Conservation (phyloP, 2,113 vertebrate species). For the Henicopernis longicauda region DNA sequence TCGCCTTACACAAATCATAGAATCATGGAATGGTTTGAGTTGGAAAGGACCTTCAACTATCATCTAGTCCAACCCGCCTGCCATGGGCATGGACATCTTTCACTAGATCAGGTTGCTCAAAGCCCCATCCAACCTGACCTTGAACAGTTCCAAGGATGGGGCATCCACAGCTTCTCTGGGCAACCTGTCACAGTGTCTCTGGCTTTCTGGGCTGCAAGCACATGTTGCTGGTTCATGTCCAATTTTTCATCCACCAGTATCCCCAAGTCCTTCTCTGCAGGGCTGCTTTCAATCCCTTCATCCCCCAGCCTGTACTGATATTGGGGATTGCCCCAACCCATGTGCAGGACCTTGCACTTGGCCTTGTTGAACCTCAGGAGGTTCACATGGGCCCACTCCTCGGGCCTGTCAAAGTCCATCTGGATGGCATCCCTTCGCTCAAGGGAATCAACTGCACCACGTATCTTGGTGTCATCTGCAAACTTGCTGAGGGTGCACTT, state of each 20-base stretch:
- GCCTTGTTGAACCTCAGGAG: not conserved
- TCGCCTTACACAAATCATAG: not conserved
- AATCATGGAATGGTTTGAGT: not conserved
- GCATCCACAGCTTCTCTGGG: no score
- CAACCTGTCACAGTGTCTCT: no score
- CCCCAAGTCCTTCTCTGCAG: not conserved
- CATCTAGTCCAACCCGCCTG: no score
- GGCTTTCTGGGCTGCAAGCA: no score
- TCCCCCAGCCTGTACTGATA: not conserved
- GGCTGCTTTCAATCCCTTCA: not conserved
- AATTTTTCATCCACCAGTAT: no score
- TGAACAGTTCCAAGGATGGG: no score
- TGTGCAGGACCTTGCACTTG: not conserved
- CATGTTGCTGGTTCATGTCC: no score
- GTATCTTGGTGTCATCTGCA: not conserved
- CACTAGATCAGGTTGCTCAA: no score
- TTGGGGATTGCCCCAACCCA: not conserved
- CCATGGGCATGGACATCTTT: no score
- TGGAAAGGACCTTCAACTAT: no score
- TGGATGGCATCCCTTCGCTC: not conserved
- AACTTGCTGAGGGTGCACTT: not conserved
- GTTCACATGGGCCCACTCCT: not conserved
- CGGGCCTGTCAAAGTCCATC: not conserved
- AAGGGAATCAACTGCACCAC: rapidly evolving
- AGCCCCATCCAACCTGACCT: no score